Conservation (phyloP, 1,140 invertebrate genomes). For the Philotrypesis tridentata region DNA sequence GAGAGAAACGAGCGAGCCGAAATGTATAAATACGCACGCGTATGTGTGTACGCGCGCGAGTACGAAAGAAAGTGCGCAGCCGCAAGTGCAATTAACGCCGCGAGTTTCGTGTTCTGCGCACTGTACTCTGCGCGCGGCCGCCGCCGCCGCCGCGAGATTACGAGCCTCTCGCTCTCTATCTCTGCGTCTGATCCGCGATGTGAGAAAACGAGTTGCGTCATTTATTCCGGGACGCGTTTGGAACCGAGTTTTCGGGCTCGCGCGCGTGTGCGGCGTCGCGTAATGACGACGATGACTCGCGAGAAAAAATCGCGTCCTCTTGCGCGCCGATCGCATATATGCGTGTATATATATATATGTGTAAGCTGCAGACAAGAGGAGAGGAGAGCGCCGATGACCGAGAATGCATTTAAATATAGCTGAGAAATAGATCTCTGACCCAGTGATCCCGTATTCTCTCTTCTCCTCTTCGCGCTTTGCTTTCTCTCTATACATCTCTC, state of each 20-base stretch:
- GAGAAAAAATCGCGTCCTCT: conserved; percentile 21
- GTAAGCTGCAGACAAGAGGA: background rate
- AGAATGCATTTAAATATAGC: conserved; percentile 47
- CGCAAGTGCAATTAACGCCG: conserved; percentile 28
- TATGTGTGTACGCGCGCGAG: background rate
- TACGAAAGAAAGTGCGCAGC: conserved; percentile 19
- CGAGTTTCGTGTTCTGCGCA: background rate
- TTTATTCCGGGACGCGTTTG: background rate
- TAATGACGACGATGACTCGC: background rate
- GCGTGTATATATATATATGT: too few relatives aligned
- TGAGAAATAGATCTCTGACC: conserved; percentile 42
- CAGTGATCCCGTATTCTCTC: conserved; percentile 43
- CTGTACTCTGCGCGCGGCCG: too few relatives aligned
- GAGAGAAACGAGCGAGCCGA: conserved; percentile 11
- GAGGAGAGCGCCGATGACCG: conserved; percentile 31
- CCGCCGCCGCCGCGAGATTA: background rate
- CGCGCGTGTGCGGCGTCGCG: too few relatives aligned
- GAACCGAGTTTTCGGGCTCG: background rate
- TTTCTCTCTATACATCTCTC: background rate
- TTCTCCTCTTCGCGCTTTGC: too few relatives aligned
- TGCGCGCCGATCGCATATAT: background rate
- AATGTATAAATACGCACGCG: background rate
- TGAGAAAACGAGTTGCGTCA: background rate
- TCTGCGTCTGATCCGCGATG: too few relatives aligned
- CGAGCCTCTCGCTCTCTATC: background rate